Conservation (phyloP, 2,113 vertebrate species). For the Lepus europaeus region DNA sequence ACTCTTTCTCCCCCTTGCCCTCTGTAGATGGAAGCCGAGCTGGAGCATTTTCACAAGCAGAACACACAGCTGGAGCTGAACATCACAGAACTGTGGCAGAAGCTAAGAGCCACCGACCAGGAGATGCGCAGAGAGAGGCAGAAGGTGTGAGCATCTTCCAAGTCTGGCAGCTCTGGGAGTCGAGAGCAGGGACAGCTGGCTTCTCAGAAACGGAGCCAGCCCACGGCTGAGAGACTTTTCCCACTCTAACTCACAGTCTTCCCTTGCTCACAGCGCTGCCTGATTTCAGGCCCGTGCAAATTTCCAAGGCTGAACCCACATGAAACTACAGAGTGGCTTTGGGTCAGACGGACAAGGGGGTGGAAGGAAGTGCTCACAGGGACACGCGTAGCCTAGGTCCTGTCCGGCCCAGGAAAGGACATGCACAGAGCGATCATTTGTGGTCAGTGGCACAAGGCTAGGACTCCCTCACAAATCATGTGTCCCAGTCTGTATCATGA, state of each 20-base stretch:
- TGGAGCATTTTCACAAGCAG: constrained; percentile 90
- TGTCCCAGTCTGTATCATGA: not conserved
- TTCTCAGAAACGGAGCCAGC: constrained; percentile 33
- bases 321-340: not conserved
- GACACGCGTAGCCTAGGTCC: not conserved
- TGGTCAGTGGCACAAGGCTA: not conserved
- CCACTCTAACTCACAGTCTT: constrained; percentile 38
- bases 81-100: constrained; percentile 90
- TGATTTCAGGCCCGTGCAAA: constrained; percentile 17
- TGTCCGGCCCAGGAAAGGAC: not conserved
- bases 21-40: constrained; percentile 92
- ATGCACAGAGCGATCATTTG: not conserved
- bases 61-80: constrained; percentile 91
- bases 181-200: constrained; percentile 47
- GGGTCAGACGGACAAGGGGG: not conserved
- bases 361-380: not conserved
- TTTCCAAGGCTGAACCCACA: not conserved
- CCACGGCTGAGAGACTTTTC: constrained; percentile 45
- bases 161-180: constrained; percentile 26
- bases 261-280: constrained; percentile 53
- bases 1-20: constrained; percentile 57
- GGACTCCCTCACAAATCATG: constrained; percentile 6
- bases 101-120: constrained; percentile 88
- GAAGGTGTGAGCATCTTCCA: constrained; percentile 87
- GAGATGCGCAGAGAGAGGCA: constrained; percentile 91